Conservation (phyloP, 1,140 invertebrate genomes). For the Drosophila kurseongensis region DNA sequence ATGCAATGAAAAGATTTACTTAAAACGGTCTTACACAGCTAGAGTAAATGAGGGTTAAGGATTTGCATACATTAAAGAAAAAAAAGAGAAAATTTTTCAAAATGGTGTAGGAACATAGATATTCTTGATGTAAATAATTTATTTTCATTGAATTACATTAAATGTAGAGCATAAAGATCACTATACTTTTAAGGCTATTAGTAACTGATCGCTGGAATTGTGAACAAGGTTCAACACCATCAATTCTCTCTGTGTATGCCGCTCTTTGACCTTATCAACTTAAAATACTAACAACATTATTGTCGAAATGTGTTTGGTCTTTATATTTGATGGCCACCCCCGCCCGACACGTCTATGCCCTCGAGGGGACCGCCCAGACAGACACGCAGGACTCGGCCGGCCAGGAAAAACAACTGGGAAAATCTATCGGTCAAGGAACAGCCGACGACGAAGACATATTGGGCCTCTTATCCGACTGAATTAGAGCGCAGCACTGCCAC, state of each 20-base stretch:
- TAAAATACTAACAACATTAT: conserved; percentile 82
- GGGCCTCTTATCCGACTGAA: conserved; percentile 16
- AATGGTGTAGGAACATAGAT: too few species aligned
- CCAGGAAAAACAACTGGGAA: neutral
- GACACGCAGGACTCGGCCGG: conserved; percentile 4
- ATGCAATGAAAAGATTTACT: conserved; percentile 17
- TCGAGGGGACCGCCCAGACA: conserved; percentile 4
- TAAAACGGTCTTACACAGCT: conserved; percentile 13
- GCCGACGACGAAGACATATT: conserved; percentile 28
- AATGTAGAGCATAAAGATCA: too few species aligned
- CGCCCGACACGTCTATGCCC: neutral
- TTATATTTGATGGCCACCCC: conserved; percentile 29
- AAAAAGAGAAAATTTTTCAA: neutral
- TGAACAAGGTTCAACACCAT: too few species aligned
- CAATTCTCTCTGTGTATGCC: conserved; percentile 6
- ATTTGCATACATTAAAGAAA: conserved; percentile 9
- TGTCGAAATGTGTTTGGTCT: conserved; percentile 65
- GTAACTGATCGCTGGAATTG: too few species aligned
- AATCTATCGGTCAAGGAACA: conserved; percentile 29
- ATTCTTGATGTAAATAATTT: too few species aligned
- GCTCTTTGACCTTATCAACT: conserved; percentile 66
- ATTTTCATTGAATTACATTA: too few species aligned
- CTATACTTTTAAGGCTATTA: too few species aligned
- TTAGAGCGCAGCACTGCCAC: conserved; percentile 2
- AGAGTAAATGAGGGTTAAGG: conserved; percentile 23